phyloP scores from a whole-genome alignment of 2,888 invertebrate genomes.

The Drosophila pseudotakahashii region DNA sequence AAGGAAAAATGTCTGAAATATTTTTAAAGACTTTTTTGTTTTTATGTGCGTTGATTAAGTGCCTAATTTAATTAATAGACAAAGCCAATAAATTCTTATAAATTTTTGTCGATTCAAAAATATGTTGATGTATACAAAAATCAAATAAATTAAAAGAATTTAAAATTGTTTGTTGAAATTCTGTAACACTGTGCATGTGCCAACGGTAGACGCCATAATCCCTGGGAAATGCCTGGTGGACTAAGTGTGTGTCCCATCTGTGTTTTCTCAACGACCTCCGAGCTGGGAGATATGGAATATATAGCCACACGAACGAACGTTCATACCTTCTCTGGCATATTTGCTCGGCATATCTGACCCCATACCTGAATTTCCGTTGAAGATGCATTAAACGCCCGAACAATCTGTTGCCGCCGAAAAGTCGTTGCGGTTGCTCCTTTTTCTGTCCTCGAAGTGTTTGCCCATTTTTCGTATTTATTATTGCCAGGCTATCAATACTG shows the following conservation, averaged over 20 bases:
- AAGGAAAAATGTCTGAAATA: too few relatives aligned
- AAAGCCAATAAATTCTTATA: too few relatives aligned
- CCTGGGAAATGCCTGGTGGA: constrained; percentile 24
- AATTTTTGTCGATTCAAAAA: too few relatives aligned
- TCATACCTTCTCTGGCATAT: constrained; percentile 17
- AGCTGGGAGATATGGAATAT: constrained; percentile 19
- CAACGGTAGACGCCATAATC: constrained; percentile 38
- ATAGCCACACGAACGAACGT: constrained; percentile 3
- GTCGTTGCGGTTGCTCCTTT: constrained; percentile 12
- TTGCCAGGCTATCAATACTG: constrained; percentile 31
- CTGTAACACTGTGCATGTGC: constrained; percentile 24
- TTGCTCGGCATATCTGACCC: constrained; percentile 19
- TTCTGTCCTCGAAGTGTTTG: constrained; percentile 7
- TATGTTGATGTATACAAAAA: background rate
- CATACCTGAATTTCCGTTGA: constrained; percentile 16
- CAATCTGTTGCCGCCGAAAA: constrained; percentile 34
- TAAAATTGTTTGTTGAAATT: background rate
- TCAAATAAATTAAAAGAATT: background rate
- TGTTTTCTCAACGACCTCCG: constrained; percentile 32
- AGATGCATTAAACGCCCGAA: constrained; percentile 16
- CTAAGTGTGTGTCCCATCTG: constrained; percentile 31
- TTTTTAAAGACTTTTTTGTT: too few relatives aligned
- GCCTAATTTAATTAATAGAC: too few relatives aligned
- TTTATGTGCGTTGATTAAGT: too few relatives aligned
- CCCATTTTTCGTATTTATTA: constrained; percentile 45